Evolutionary conservation across 2,113 vertebrate species (phyloP), one percentile per base, ranked within the genome.

Genomic region (Opisthocomus hoazin): DNA sequence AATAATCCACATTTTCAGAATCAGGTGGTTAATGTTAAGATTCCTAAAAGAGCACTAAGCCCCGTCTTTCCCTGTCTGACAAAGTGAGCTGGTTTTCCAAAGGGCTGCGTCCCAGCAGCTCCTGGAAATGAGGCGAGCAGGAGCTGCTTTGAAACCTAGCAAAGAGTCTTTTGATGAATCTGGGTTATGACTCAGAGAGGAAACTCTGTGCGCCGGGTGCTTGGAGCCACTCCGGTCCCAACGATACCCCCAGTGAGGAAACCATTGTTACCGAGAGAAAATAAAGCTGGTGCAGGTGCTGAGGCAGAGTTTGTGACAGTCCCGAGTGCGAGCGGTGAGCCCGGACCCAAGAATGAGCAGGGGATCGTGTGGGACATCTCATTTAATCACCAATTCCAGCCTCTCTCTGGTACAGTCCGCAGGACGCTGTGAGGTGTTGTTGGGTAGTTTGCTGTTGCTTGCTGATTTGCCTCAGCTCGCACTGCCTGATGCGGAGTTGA

Each of bases 141-240:
- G 61, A 94, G 68, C 84, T 69, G 30, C 92, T 93, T 48, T 83
- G 63, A 79, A 93, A 87, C 54, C 53, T 90, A 11, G 77, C 84
- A 61, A 76, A 84, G 87, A 83, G 37, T n/a, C 90, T 85, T 93
- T 79, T 88, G 87, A 66, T 93, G 50, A 74, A 86, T 66, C 45
- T 91, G 66, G 87, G 79, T 74, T 91, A 65, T 95, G 90, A 95
- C 75, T 94, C 82, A 83, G 92, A 80, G 81, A 77, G 84, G 93
- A 91, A 46, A 91, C 66, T 84, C 53, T 80, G 70, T 37, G n/a
- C 16, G 2, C 39, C 2, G 5, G 58, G 19, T 32, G 22, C 63
- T 86, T 39, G 54, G 63, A 84, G 68, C 29, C 36, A 2, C 41
- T 56, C 48, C 34, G 17, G 69, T 71, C 77, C 74, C 71, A 29